These are phyloP conservation scores for Epizoanthus scotinus DNA, from an alignment of 92 coral and sea anemone species.

Conservation along the genomic window DNA sequence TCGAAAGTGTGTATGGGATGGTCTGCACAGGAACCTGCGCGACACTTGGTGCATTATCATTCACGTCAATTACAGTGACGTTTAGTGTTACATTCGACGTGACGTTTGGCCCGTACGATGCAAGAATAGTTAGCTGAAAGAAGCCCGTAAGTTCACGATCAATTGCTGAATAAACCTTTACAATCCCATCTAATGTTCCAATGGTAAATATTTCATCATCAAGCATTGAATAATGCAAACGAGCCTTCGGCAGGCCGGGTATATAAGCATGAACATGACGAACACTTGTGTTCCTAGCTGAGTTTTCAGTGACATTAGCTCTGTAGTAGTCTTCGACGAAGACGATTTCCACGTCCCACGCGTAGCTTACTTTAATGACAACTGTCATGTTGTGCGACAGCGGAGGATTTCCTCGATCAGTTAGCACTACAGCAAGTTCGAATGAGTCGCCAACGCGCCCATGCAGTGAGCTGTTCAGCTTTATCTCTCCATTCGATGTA, in stretches of 20 bases:
- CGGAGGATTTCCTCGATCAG: slow-evolving; percentile 42
- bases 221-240: slow-evolving; percentile 27
- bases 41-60: slow-evolving; percentile 54
- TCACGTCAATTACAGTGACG: slow-evolving; percentile 48
- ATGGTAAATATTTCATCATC: slow-evolving; percentile 35
- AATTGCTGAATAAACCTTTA: slow-evolving; percentile 24
- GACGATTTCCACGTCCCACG: slow-evolving; percentile 49
- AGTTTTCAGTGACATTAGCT: slow-evolving; percentile 49
- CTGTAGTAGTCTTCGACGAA: slow-evolving; percentile 33
- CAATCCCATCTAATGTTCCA: slow-evolving; percentile 22
- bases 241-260: slow-evolving; percentile 54
- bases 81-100: slow-evolving; percentile 56
- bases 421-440: slow-evolving; percentile 28
- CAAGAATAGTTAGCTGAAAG: slow-evolving; percentile 38
- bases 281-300: slow-evolving; percentile 48
- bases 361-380: slow-evolving; percentile 44
- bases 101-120: slow-evolving; percentile 54
- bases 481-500: slow-evolving; percentile 46
- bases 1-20: slow-evolving; percentile 47
- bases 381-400: slow-evolving; percentile 40
- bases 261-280: slow-evolving; percentile 38
- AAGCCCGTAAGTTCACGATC: slow-evolving; percentile 45
- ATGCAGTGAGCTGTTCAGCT: slow-evolving; percentile 47
- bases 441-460: slow-evolving; percentile 47
- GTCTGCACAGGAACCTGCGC: slow-evolving; percentile 15